Evolutionary conservation across 1,140 invertebrate species (phyloP).

Genomic region (Leptestheria dahalacensis): DNA sequence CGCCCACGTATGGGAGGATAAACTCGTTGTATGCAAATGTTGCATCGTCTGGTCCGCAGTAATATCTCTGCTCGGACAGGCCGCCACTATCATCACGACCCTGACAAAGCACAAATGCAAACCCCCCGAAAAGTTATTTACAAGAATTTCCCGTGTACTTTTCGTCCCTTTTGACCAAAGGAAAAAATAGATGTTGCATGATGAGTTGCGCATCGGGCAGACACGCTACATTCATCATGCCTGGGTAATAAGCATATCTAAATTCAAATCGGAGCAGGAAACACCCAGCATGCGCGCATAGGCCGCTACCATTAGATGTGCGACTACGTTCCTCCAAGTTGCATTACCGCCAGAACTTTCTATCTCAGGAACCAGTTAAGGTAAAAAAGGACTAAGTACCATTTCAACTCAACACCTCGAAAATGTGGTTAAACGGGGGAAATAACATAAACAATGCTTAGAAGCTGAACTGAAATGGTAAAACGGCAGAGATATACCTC

Average conservation of each 20-base stretch:
- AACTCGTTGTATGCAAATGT: conserved; percentile 24
- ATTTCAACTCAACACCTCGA: too few relatives aligned
- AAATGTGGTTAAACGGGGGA: too few relatives aligned
- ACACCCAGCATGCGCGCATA: neutral
- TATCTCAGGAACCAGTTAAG: too few relatives aligned
- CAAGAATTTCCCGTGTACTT: neutral
- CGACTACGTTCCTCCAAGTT: too few relatives aligned
- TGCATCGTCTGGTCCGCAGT: conserved; percentile 17
- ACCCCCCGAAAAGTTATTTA: neutral
- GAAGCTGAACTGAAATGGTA: too few relatives aligned
- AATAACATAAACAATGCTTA: too few relatives aligned
- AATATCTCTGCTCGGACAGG: conserved; percentile 17
- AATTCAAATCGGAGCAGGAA: neutral
- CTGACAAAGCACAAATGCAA: neutral
- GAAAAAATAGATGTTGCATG: neutral
- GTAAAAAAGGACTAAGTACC: too few relatives aligned
- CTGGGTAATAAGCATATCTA: neutral
- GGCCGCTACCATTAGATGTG: neutral
- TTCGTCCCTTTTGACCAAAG: neutral
- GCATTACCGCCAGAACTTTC: too few relatives aligned
- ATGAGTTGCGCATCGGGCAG: neutral
- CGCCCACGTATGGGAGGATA: conserved; percentile 27
- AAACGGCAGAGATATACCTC: too few relatives aligned
- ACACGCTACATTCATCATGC: neutral
- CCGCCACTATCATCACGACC: conserved; percentile 16